These are phyloP conservation scores for Lithophane ornitopus DNA, from an alignment of 2,888 invertebrate genomes.

Conservation along the genomic window DNA sequence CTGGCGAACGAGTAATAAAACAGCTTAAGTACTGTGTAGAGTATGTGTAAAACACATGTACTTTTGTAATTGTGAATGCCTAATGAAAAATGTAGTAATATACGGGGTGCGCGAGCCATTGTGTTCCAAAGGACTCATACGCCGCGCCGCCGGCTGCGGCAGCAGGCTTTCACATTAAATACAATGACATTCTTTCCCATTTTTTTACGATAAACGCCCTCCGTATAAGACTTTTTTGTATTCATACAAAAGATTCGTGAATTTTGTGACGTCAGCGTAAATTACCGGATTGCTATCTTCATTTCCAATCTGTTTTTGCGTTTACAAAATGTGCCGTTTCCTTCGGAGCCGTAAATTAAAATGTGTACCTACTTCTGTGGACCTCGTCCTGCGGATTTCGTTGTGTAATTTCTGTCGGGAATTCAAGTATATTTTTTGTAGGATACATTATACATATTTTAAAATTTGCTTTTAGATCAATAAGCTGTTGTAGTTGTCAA, in stretches of 20 bases:
- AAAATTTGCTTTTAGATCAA: neutral
- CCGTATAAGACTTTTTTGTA: constrained; percentile 45
- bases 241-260: constrained; percentile 49
- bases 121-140: constrained; percentile 63
- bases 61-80: constrained; percentile 56
- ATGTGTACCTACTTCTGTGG: constrained; percentile 15
- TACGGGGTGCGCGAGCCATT: constrained; percentile 65
- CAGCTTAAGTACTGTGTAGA: constrained; percentile 50
- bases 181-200: constrained; percentile 77
- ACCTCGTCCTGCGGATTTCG: constrained; percentile 5
- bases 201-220: constrained; percentile 64
- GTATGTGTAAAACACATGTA: constrained; percentile 31
- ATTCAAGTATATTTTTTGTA: neutral
- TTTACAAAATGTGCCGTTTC: constrained; percentile 19
- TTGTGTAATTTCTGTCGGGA: constrained; percentile 17
- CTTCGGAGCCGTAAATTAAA: constrained; percentile 45
- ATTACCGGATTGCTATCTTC: constrained; percentile 59
- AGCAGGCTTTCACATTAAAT: constrained; percentile 65
- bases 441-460: neutral
- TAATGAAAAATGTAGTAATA: constrained; percentile 72
- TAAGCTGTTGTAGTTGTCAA: neutral
- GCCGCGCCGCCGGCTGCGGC: constrained; percentile 49
- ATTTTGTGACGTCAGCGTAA: constrained; percentile 43
- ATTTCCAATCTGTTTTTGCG: constrained; percentile 50
- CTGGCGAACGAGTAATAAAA: constrained; percentile 31